Base-by-base conservation (phyloP, 2,888 invertebrate genomes). In the Troglohyphantes excavatus region DNA sequence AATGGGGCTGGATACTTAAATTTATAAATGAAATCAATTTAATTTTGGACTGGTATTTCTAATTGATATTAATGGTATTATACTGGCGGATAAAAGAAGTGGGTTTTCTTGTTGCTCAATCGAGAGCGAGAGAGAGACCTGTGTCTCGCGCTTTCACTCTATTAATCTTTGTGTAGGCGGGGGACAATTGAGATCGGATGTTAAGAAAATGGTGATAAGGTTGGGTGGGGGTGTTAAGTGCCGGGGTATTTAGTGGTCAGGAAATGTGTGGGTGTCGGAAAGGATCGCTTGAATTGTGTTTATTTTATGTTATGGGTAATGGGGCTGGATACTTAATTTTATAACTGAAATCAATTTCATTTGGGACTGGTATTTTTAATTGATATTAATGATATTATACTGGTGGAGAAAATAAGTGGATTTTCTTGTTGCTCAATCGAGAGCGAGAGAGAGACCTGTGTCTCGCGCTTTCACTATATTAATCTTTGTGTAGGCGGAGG, bases 401-500 rank as follows among this genome's bases (percentile, higher is more conserved):
- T 9, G 9, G 39, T 26, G n/a, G 29, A 70, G 33, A 59, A 70
- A 70, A 70, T 33, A 33, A 82, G 82, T 82, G 82, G 59, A 33
- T 82, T 82, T 82, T 70, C 82, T 82, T 82, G 82, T 82, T 82
- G 68, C 82, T 67, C 68, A 27, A 70, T 82, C 53, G 59, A 70
- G 82, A 61, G 26, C 17, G 67, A 79, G 27, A n/a, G 33, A 39
- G 9, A 53, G 5, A 21, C 33, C 65, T 39, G 68, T 33, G 11
- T 21, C 11, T 70, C 9, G 39, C 21, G 59, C 81, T 33, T 61
- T 23, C 11, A 53, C 33, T 70, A 59, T 67, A 82, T 82, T 79
- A 79, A 79, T 79, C 79, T 67, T 70, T 33, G 70, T 53, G 68
- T 63, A 33, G 75, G 17, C 29, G 53, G 46, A 27, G 21, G 59